phyloP scores from a whole-genome alignment of 1,140 invertebrate genomes.

The Riptortus pedestris region DNA sequence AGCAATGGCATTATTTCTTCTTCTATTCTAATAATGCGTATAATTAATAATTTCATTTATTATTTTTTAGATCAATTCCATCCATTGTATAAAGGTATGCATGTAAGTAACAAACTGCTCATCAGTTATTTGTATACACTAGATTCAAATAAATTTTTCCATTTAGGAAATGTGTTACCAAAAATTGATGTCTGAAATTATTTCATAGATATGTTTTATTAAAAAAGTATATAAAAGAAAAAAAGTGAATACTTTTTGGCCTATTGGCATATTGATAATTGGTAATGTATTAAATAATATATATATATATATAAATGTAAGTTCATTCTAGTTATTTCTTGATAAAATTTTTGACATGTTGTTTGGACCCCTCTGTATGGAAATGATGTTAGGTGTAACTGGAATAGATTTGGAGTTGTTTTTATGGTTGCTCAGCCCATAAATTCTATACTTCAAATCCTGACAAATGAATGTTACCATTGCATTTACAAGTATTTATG shows the following conservation, averaged over 20 bases:
- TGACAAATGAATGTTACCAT: too few relatives aligned
- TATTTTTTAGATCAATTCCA: slow-evolving; percentile 9
- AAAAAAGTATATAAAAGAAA: too few relatives aligned
- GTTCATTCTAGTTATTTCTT: not conserved
- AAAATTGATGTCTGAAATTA: not conserved
- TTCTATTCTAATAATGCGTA: too few relatives aligned
- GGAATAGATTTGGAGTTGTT: not conserved
- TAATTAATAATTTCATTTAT: too few relatives aligned
- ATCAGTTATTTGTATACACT: slow-evolving; percentile 1
- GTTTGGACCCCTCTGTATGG: not conserved
- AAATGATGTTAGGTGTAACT: not conserved
- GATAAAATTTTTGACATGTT: not conserved
- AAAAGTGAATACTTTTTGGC: not conserved
- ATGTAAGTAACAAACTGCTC: slow-evolving; percentile 15
- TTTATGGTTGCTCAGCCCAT: slow-evolving; percentile 5
- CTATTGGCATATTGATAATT: too few relatives aligned
- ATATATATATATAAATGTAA: slow-evolving; percentile 11
- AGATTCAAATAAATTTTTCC: not conserved
- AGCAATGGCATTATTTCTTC: too few relatives aligned
- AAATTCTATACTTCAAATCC: not conserved
- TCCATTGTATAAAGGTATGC: slow-evolving; percentile 9
- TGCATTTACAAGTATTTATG: too few relatives aligned
- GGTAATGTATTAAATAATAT: not conserved
- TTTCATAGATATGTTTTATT: not conserved
- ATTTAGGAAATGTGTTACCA: not conserved